These are phyloP conservation scores for Panthera tigris DNA, from an alignment of 2,113 vertebrate genomes.

Conservation along the genomic window DNA sequence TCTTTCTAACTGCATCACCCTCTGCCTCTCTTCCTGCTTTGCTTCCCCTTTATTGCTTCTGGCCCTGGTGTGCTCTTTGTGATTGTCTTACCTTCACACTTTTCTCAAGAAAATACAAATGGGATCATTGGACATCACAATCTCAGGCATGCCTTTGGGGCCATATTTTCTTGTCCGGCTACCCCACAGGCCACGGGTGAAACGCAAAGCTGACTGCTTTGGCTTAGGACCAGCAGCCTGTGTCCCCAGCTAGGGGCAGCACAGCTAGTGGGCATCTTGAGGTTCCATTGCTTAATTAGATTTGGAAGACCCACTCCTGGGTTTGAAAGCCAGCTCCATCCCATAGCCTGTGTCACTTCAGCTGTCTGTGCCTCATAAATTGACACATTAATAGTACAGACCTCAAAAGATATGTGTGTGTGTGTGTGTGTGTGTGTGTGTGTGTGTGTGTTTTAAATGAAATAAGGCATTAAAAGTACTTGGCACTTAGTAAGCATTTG, in stretches of 20 bases:
- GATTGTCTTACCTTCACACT: not conserved
- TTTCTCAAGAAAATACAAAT: not conserved
- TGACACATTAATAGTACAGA: not conserved
- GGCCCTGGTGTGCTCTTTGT: not conserved
- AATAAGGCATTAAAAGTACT: not conserved
- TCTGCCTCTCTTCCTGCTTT: not conserved
- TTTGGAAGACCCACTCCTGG: not conserved
- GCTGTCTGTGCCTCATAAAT: not conserved
- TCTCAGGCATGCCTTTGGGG: not conserved
- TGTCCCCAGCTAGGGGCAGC: slow-evolving; percentile 45
- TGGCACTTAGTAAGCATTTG: not conserved
- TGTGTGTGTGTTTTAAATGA: not conserved
- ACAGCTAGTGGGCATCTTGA: not conserved
- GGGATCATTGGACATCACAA: not conserved
- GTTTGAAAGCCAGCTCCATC: not conserved
- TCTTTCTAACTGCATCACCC: not conserved
- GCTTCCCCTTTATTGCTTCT: not conserved
- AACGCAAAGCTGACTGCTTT: not conserved
- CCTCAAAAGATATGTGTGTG: not conserved
- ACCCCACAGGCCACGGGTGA: accelerated
- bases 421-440: not conserved
- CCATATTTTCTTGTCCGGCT: not conserved
- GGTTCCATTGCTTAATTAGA: not conserved
- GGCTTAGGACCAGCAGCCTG: not conserved
- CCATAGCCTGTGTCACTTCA: not conserved